Percentiles rank a stretch among this genome's conserved stretches.
Conservation (phyloP, 2,797 vertebrate species). For the Hippoglossus hippoglossus region DNA sequence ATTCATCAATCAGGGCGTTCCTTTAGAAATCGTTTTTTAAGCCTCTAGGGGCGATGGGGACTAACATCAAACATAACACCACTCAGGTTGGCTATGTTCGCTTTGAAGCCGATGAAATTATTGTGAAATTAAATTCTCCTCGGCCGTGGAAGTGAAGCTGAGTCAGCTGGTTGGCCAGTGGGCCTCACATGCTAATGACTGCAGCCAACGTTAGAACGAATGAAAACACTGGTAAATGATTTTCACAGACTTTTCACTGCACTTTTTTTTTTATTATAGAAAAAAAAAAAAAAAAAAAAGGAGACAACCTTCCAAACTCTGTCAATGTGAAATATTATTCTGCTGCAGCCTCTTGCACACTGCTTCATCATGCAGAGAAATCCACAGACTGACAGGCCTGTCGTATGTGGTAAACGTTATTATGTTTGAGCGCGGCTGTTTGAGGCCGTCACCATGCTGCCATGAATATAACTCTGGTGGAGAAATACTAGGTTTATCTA, state of each 20-base stretch:
- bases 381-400: slow-evolving; percentile 6
- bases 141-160: not conserved
- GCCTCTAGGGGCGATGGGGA: not conserved
- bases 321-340: slow-evolving; percentile 2
- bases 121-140: not conserved
- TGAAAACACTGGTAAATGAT: not conserved
- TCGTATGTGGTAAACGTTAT: not conserved
- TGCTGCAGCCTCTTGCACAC: not conserved
- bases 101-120: no score
- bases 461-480: not conserved
- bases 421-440: not conserved
- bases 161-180: not conserved
- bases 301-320: not conserved
- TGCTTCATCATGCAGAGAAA: not conserved
- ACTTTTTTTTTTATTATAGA: not conserved
- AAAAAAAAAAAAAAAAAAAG: not conserved
- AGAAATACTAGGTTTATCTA: not conserved
- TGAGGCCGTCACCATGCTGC: not conserved
- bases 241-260: not conserved
- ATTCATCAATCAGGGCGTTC: not conserved
- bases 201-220: not conserved
- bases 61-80: no score
- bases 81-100: not conserved
- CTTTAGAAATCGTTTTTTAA: not conserved
- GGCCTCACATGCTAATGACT: not conserved